Percentiles rank a stretch among this genome's conserved stretches.
These are phyloP conservation scores for Eristalinus aeneus DNA, from an alignment of 2,888 invertebrate genomes.

Conservation along the genomic window DNA sequence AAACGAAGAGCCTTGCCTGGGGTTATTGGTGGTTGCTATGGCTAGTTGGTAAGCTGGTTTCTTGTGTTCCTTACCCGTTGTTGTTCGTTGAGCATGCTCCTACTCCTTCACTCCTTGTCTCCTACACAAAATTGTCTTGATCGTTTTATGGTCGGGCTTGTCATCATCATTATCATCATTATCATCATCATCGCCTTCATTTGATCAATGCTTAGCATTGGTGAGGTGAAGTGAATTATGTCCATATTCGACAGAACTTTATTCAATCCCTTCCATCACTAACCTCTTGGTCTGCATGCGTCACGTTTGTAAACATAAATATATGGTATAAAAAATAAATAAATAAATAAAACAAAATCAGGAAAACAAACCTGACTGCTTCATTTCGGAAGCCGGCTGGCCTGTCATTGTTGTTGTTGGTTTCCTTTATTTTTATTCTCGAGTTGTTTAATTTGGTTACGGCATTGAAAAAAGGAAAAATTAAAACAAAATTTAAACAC, in stretches of 20 bases:
- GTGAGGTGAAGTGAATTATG: constrained; percentile 36
- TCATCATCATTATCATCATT: neutral
- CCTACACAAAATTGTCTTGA: constrained; percentile 34
- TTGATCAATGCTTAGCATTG: constrained; percentile 44
- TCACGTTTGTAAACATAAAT: constrained; percentile 63
- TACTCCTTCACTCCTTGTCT: constrained; percentile 24
- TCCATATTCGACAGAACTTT: constrained; percentile 57
- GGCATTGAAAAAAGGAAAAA: constrained; percentile 52
- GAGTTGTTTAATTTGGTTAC: constrained; percentile 67
- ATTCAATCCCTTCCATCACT: neutral
- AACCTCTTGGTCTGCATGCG: neutral
- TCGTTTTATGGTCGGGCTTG: constrained; percentile 23
- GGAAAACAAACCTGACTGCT: constrained; percentile 63
- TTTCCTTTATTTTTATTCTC: constrained; percentile 23
- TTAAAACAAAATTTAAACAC: constrained; percentile 63
- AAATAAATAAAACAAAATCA: constrained; percentile 55
- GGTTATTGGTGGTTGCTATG: constrained; percentile 1
- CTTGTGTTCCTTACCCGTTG: constrained; percentile 21
- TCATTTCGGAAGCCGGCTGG: constrained; percentile 67
- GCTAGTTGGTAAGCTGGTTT: constrained; percentile 33
- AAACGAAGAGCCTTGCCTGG: constrained; percentile 20
- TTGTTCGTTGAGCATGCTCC: neutral
- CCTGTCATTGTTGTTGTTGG: constrained; percentile 26
- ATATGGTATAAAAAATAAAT: constrained; percentile 26
- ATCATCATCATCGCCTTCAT: constrained; percentile 5